A percentile compares a stretch with the other conserved stretches of the same genome.
These are phyloP conservation scores for Epizoanthus stellaris DNA, from an alignment of 92 coral and sea anemone genomes.

Conservation along the genomic window DNA sequence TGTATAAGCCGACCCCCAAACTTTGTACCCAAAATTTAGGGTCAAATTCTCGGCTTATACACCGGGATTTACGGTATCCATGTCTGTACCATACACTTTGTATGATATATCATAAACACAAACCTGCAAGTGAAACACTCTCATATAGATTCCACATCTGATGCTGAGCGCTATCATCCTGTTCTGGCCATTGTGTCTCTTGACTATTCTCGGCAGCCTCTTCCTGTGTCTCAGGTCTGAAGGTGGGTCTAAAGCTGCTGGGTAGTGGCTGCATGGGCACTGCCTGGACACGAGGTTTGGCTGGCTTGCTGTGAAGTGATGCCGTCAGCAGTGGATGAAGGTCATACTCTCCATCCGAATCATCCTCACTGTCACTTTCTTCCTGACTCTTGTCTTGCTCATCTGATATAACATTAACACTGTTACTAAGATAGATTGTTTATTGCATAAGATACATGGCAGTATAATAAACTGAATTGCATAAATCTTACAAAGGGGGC, in stretches of 20 bases:
- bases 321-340: constrained; percentile 95
- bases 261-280: constrained; percentile 62
- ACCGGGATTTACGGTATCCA: too few relatives aligned
- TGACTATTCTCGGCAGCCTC: background rate
- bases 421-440: too few relatives aligned
- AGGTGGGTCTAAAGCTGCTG: constrained; percentile 59
- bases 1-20: too few relatives aligned
- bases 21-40: too few relatives aligned
- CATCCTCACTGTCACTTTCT: constrained; percentile 80
- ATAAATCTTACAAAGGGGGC: too few relatives aligned
- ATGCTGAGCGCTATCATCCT: constrained; percentile 9
- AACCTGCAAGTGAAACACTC: constrained; percentile 13
- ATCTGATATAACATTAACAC: background rate
- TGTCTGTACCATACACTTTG: too few relatives aligned
- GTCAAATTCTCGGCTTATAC: too few relatives aligned
- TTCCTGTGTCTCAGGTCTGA: constrained; percentile 47
- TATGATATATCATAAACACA: background rate
- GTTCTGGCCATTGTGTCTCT: constrained; percentile 33
- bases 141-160: background rate
- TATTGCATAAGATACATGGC: too few relatives aligned
- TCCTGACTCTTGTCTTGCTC: constrained; percentile 28
- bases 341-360: constrained; percentile 92
- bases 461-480: too few relatives aligned
- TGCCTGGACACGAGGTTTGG: constrained; percentile 57
- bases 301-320: constrained; percentile 78